Evolutionary conservation across 2,888 invertebrate species (phyloP), one percentile per base, ranked within the genome.

Genomic region (Gisinianus flammeolus): DNA sequence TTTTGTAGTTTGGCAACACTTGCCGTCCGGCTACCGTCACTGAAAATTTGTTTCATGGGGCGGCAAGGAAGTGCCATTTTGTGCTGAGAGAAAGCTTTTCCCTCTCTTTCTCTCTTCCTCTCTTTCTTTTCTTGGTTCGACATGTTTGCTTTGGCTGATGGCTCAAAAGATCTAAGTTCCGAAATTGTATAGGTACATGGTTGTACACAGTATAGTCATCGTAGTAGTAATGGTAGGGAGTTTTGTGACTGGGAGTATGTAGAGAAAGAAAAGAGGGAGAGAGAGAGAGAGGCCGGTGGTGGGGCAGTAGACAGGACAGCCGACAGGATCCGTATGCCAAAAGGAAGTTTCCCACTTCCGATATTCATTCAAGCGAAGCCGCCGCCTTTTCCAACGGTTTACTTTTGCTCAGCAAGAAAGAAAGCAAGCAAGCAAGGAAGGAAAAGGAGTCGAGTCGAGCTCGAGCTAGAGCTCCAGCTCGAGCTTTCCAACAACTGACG

Each of bases 331-430:
- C 33, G 54, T 77, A 72, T 72, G 77, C 56, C 67, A 77, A 71
- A 69, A 58, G 54, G 54, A 62, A 72, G 72, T 66, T 77, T 72
- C 54, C 35, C 62, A 77, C 77, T 77, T 77, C 77, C 72, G 71
- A 54, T n/a, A 66, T 30, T 54, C 72, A 71, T 52, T 54, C 8
- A 24, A 77, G 66, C 77, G 24, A 30, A 69, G 66, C 67, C 66
- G 72, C 35, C 52, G 44, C 64, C 44, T 28, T 16, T n/a, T 35
- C 4, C 54, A 30, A 68, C 19, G 26, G 67, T 26, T 26, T 24
- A 30, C 66, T 66, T 4, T 70, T 26, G 30, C 5, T 54, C 54
- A 12, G 54, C 54, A n/a, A n/a, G n/a, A n/a, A n/a, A n/a, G n/a
- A n/a, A n/a, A n/a, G n/a, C n/a, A n/a, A n/a, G n/a, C n/a, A n/a